These are phyloP conservation scores for Hipparchia semele DNA, from an alignment of 2,888 invertebrate genomes.

Conservation along the genomic window DNA sequence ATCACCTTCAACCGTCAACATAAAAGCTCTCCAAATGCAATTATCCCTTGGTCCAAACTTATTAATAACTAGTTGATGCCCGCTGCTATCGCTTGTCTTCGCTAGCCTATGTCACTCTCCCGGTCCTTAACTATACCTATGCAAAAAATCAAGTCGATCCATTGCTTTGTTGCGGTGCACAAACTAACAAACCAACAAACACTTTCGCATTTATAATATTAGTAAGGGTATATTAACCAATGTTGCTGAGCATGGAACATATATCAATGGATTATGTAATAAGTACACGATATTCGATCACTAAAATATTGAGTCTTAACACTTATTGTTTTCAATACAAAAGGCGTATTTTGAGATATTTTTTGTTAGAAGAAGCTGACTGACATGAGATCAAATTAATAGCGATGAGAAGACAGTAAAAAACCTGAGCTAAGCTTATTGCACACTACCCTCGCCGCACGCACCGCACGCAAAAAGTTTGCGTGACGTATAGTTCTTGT, in stretches of 20 bases:
- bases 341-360: constrained; percentile 13
- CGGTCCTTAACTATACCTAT: too few relatives aligned
- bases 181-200: too few relatives aligned
- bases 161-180: too few relatives aligned
- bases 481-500: too few relatives aligned
- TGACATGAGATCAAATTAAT: constrained; percentile 25
- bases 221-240: background rate
- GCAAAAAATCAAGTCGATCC: too few relatives aligned
- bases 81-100: too few relatives aligned
- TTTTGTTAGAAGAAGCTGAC: constrained; percentile 13
- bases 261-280: constrained; percentile 10
- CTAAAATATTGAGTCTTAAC: constrained; percentile 14
- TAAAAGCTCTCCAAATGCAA: constrained; percentile 5
- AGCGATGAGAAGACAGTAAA: constrained; percentile 21
- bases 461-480: background rate
- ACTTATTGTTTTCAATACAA: constrained; percentile 24
- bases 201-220: too few relatives aligned
- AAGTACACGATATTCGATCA: constrained; percentile 9
- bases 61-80: background rate
- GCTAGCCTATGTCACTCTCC: too few relatives aligned
- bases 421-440: background rate
- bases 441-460: background rate
- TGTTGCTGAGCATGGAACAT: constrained; percentile 16
- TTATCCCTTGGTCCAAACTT: constrained; percentile 5
- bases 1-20: constrained; percentile 9